Conservation (phyloP, 53 echinoderm and acorn worm species). For the Hippasteria phrygiana region DNA sequence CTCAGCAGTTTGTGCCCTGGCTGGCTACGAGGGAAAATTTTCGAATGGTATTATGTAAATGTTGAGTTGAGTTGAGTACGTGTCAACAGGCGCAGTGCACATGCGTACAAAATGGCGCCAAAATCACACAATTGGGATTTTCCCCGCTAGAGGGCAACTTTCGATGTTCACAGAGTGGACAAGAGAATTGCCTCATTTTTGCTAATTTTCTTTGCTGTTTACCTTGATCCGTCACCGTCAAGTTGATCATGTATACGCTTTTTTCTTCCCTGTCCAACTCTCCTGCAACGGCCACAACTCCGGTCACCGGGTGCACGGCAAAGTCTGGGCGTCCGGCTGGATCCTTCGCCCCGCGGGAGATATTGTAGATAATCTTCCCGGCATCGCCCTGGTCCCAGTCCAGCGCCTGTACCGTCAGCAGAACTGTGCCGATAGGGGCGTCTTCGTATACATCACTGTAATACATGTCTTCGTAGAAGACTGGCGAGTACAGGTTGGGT, state of each 20-base stretch:
- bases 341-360: not conserved
- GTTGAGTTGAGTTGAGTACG: too few species aligned
- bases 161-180: too few species aligned
- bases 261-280: conserved; percentile 29
- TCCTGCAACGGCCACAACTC: conserved; percentile 18
- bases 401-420: conserved; percentile 34
- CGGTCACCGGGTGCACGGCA: conserved; percentile 32
- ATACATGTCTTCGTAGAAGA: conserved; percentile 51
- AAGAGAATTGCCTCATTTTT: too few species aligned
- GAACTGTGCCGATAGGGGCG: conserved; percentile 23
- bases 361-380: conserved; percentile 25
- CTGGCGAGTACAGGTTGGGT: conserved; percentile 34
- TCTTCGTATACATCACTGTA: conserved; percentile 23
- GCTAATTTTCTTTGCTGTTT: too few species aligned
- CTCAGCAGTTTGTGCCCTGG: too few species aligned
- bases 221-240: conserved; percentile 45
- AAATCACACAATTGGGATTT: too few species aligned
- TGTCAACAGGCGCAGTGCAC: too few species aligned
- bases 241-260: conserved; percentile 10
- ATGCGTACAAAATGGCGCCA: too few species aligned
- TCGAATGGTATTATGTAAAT: too few species aligned
- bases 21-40: too few species aligned
- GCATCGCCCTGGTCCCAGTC: conserved; percentile 48
- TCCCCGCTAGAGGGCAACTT: too few species aligned
- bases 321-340: not conserved